These are phyloP conservation scores for Ceyx melanurus DNA, from an alignment of 2,113 vertebrate species.

Conservation along the genomic window DNA sequence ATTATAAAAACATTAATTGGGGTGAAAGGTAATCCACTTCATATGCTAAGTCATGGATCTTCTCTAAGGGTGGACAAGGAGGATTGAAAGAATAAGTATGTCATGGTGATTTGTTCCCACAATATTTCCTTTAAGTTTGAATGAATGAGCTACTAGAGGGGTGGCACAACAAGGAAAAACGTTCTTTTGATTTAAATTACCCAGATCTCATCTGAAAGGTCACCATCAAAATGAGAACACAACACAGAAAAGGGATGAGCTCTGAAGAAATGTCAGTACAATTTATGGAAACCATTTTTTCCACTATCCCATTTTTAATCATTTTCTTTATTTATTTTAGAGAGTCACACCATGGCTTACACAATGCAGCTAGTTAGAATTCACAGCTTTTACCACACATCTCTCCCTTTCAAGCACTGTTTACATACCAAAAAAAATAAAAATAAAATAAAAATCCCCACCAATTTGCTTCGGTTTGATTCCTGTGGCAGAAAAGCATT, in stretches of 20 bases:
- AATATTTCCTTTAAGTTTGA: constrained; percentile 18
- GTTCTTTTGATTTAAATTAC: neutral
- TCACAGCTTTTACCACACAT: neutral
- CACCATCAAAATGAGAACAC: neutral
- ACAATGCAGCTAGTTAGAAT: neutral
- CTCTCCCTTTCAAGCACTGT: neutral
- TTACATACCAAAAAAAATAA: neutral
- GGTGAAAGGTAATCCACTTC: constrained; percentile 70
- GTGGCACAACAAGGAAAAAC: neutral
- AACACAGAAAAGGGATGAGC: neutral
- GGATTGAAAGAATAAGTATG: constrained; percentile 21
- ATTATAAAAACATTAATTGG: constrained; percentile 68
- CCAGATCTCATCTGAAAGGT: constrained; percentile 11
- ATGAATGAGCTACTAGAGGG: neutral
- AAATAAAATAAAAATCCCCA: neutral
- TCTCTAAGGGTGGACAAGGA: constrained; percentile 50
- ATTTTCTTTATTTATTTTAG: constrained; percentile 21
- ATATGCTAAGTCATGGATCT: constrained; percentile 65
- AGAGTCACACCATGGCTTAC: neutral
- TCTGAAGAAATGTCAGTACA: neutral
- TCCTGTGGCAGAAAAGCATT: constrained; percentile 13
- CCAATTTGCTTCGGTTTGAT: neutral
- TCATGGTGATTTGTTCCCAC: neutral
- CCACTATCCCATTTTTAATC: neutral
- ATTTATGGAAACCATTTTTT: neutral